Base-by-base conservation (phyloP, 2,797 vertebrate genomes). In the Malurus splendens region DNA sequence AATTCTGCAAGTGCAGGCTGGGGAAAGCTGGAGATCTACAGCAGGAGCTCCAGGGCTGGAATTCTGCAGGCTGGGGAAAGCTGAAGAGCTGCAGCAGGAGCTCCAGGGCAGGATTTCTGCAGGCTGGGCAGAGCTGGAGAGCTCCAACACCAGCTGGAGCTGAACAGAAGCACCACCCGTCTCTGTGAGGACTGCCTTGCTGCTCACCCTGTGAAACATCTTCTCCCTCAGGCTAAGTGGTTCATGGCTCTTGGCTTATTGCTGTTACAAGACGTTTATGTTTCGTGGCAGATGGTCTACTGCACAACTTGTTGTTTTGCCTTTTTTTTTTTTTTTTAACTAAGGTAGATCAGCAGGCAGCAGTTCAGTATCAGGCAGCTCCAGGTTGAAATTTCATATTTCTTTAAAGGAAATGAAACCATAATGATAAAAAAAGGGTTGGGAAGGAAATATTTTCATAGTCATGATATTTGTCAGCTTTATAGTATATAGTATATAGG, bases 181-280 rank as follows among this genome's bases (percentile, higher is more conserved):
- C 68, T 61, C 89, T 70, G 60, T 42, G 60, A 65, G 88, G 42
- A 19, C 90, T 92, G 89, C 78, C 72, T 73, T 33, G 73, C 77
- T 79, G 88, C 54, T 95, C 84, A 89, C 67, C 82, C 66, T 87
- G 87, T 50, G 87, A 86, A 92, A 62, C 74, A 74, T 78, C 81
- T 44, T 93, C 72, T 94, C 82, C 88, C 90, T 89, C 81, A 82
- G 93, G 67, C 71, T 94, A 84, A 89, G 66, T 44, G 64, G 47
- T 85, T 90, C 81, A 28, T 61, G 91, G 72, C 78, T 91, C 54
- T 92, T 4, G 18, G 89, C 86, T 93, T 71, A 60, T 88, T 92
- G 90, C 89, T 93, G 23, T 85, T 94, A 80, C 85, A 94, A 88
- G 92, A 85, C 87, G 57, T 92, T 95, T 90, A 91, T 84, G 85